phyloP scores from a whole-genome alignment of 2,888 invertebrate genomes.

The Caprella mutica region DNA sequence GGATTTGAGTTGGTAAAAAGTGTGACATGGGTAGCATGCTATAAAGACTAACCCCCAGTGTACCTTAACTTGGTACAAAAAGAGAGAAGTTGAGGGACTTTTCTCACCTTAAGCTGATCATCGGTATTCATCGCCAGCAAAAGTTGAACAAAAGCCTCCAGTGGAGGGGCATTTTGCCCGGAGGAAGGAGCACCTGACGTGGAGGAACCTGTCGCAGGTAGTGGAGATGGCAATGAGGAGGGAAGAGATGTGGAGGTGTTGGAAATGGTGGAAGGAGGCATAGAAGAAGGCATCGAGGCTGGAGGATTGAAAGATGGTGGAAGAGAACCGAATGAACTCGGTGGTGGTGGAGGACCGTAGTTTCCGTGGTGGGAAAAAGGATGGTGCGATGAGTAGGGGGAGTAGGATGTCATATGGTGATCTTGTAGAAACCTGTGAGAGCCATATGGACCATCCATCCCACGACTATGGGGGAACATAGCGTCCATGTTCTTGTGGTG shows the following conservation, averaged over 20 bases:
- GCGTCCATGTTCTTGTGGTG: slow-evolving; percentile 7
- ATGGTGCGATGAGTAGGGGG: slow-evolving; percentile 4
- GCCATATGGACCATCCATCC: slow-evolving; percentile 6
- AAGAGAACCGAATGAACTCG: slow-evolving; percentile 1
- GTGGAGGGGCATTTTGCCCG: slow-evolving; percentile 17
- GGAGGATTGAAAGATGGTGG: neutral
- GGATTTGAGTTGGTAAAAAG: neutral
- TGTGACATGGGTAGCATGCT: no score
- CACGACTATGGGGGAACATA: slow-evolving; percentile 3
- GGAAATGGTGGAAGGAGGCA: slow-evolving; percentile 2
- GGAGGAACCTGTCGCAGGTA: neutral
- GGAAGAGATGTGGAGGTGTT: neutral
- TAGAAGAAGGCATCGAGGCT: neutral
- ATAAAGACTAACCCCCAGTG: no score
- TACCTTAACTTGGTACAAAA: no score
- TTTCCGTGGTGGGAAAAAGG: slow-evolving; percentile 7
- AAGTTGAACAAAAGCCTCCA: slow-evolving; percentile 33
- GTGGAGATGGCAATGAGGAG: neutral
- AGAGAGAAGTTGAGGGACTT: no score
- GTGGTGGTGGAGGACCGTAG: slow-evolving; percentile 1
- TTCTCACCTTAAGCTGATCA: slow-evolving; percentile 33
- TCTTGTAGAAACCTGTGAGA: slow-evolving; percentile 1
- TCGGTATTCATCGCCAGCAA: slow-evolving; percentile 34
- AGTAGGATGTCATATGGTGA: slow-evolving; percentile 7
- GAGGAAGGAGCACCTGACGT: neutral